A percentile compares a stretch with the other conserved stretches of the same genome.
These are phyloP conservation scores for Carcharodon carcharias DNA, from an alignment of 2,797 vertebrate species.

Conservation along the genomic window DNA sequence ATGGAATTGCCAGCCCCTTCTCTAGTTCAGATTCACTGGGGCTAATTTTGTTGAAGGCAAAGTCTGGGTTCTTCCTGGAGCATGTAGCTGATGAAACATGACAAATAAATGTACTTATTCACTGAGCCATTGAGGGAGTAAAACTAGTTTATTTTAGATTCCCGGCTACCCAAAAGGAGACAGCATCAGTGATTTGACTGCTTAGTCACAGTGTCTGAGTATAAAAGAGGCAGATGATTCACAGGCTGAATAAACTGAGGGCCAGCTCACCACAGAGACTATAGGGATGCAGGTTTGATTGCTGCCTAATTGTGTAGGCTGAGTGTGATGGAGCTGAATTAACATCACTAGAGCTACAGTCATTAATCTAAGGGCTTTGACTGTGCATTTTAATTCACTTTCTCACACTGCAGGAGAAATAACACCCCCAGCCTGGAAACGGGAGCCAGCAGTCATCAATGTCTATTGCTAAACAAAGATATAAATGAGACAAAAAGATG, in stretches of 20 bases:
- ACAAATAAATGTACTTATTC: background rate
- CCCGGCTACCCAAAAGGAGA: background rate
- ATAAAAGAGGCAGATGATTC: background rate
- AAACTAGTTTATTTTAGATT: background rate
- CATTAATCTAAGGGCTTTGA: constrained; percentile 31
- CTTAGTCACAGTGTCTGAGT: background rate
- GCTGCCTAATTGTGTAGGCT: constrained; percentile 21
- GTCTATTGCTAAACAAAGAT: background rate
- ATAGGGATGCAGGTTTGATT: background rate
- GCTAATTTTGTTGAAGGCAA: background rate
- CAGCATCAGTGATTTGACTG: background rate
- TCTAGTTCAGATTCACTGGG: background rate
- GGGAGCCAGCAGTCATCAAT: constrained; percentile 27
- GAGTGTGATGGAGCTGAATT: constrained; percentile 21
- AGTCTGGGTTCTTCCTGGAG: background rate
- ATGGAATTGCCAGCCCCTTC: background rate
- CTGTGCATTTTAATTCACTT: constrained; percentile 30
- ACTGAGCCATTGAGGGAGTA: background rate
- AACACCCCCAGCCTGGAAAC: background rate
- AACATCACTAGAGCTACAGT: constrained; percentile 17
- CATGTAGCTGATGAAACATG: background rate
- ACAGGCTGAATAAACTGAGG: background rate
- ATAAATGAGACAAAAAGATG: constrained; percentile 8
- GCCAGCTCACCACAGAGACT: background rate
- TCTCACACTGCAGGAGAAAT: background rate